These are phyloP conservation scores for Notodonta dromedarius DNA, from an alignment of 2,888 invertebrate genomes.

Conservation along the genomic window DNA sequence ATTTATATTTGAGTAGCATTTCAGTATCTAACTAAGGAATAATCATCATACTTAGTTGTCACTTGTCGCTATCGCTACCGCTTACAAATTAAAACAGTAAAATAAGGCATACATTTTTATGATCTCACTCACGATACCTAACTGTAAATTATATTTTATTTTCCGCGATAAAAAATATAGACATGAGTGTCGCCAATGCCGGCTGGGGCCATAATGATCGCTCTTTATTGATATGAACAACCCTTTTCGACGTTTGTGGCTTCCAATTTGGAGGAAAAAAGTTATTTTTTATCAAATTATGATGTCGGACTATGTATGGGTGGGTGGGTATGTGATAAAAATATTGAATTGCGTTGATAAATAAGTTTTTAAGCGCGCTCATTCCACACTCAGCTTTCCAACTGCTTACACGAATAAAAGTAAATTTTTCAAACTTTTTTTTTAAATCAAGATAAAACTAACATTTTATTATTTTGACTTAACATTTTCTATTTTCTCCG, in stretches of 20 bases:
- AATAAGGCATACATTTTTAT: conserved; percentile 51
- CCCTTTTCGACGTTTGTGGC: conserved; percentile 34
- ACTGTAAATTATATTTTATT: conserved; percentile 48
- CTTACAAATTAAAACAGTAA: conserved; percentile 29
- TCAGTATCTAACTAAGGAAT: too few species aligned
- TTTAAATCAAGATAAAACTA: too few species aligned
- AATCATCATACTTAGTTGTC: neutral
- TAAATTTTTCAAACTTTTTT: too few species aligned
- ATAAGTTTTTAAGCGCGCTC: neutral
- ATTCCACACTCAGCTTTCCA: too few species aligned
- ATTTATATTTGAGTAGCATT: too few species aligned
- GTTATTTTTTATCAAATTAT: conserved; percentile 24
- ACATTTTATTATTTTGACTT: neutral
- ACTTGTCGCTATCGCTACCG: conserved; percentile 24
- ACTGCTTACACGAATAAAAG: too few species aligned
- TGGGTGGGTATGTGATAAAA: conserved; percentile 11
- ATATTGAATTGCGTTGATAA: neutral
- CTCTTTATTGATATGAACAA: conserved; percentile 46
- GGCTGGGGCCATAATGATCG: conserved; percentile 47
- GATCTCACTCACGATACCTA: conserved; percentile 49
- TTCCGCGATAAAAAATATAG: conserved; percentile 58
- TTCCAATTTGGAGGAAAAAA: conserved; percentile 34
- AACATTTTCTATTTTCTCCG: neutral
- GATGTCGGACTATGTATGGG: conserved; percentile 21
- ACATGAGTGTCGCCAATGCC: conserved; percentile 47